These are phyloP conservation scores for Rhinoptilus africanus DNA, from an alignment of 2,113 vertebrate species.

Conservation along the genomic window DNA sequence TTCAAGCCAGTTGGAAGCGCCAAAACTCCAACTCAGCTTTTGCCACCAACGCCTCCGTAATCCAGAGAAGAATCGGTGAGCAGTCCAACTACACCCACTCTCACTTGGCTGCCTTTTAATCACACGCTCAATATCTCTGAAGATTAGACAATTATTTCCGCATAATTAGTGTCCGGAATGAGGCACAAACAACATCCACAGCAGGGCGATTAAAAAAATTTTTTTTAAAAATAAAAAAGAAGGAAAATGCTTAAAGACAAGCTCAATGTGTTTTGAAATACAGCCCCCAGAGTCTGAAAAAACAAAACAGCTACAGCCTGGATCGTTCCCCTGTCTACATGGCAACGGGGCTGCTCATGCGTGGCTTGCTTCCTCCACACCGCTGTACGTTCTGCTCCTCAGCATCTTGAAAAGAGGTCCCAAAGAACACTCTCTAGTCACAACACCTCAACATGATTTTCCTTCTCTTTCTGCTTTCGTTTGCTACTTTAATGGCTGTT, in stretches of 20 bases:
- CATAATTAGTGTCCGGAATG: slow-evolving; percentile 44
- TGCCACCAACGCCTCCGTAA: background rate
- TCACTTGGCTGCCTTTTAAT: slow-evolving; percentile 49
- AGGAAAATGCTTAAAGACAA: background rate
- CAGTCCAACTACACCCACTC: slow-evolving; percentile 16
- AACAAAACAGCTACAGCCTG: background rate
- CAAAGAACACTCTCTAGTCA: background rate
- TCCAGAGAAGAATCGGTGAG: background rate
- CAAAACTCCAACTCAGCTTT: background rate
- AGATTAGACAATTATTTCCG: slow-evolving; percentile 56
- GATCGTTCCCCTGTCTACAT: background rate
- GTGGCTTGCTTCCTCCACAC: background rate
- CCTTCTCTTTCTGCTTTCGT: background rate
- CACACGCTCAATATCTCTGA: slow-evolving; percentile 47
- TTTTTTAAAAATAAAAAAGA: background rate
- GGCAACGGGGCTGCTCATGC: background rate
- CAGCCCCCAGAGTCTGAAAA: background rate
- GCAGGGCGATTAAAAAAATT: background rate
- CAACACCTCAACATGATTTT: background rate
- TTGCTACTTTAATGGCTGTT: background rate
- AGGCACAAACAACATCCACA: slow-evolving; percentile 31
- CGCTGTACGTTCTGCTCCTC: background rate
- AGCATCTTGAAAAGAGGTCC: background rate
- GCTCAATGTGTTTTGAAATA: background rate
- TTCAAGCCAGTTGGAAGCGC: background rate